A percentile compares a stretch with the other conserved stretches of the same genome.
Conservation (phyloP, 2,888 invertebrate species). For the Xestia sexstrigata region DNA sequence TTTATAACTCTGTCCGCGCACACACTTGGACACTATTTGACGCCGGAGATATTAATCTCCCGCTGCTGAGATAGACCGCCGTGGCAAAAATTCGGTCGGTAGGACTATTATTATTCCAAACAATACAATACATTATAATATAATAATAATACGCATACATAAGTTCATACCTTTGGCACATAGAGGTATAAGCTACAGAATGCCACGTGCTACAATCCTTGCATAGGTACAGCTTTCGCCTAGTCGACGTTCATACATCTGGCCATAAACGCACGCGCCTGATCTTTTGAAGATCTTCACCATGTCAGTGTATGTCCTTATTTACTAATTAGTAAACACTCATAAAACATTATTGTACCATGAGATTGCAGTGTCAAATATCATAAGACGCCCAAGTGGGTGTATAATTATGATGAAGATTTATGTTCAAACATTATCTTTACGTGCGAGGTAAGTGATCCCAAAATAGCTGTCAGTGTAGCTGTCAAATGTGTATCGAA, state of each 20-base stretch:
- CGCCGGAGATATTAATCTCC: not conserved
- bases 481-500: slow-evolving; percentile 41
- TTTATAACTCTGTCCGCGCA: not conserved
- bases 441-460: slow-evolving; percentile 37
- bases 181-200: not conserved
- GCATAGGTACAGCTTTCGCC: too few relatives aligned
- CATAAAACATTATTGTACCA: not conserved
- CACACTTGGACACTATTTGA: not conserved
- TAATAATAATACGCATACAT: not conserved
- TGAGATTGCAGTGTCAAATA: not conserved
- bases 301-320: not conserved
- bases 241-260: not conserved
- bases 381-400: not conserved
- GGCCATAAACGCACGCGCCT: not conserved
- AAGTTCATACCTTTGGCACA: too few relatives aligned
- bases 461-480: slow-evolving; percentile 40
- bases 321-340: not conserved
- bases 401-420: slow-evolving; percentile 17
- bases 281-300: not conserved
- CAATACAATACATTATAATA: too few relatives aligned
- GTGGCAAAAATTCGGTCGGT: not conserved
- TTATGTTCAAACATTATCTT: slow-evolving; percentile 19
- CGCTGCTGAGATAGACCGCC: not conserved
- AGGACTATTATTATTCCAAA: not conserved
- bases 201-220: not conserved